Percentiles rank a stretch among this genome's conserved stretches.
These are phyloP conservation scores for Solenopsis fugax DNA, from an alignment of 1,140 invertebrate species.

Conservation along the genomic window DNA sequence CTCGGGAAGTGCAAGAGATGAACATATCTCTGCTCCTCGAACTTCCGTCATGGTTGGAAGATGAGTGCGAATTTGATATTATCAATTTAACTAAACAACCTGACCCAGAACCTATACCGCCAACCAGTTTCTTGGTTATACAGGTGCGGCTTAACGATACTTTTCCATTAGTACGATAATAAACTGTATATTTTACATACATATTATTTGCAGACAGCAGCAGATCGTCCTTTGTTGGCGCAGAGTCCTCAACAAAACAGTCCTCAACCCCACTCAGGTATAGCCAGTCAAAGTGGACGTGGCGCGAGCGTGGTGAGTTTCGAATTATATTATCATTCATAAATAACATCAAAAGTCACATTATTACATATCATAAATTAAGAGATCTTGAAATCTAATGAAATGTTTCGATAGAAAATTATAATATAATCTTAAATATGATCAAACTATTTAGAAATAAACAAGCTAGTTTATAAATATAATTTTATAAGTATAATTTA, in stretches of 20 bases:
- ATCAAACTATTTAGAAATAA: not conserved
- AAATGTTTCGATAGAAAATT: not conserved
- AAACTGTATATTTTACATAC: slow-evolving; percentile 19
- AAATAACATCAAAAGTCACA: slow-evolving; percentile 10
- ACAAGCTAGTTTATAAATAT: not conserved
- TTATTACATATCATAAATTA: slow-evolving; percentile 17
- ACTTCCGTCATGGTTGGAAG: slow-evolving; percentile 96
- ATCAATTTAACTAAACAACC: slow-evolving; percentile 94
- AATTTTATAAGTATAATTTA: slow-evolving; percentile 11
- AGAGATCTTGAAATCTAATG: slow-evolving; percentile 9
- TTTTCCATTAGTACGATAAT: not conserved
- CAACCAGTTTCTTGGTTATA: slow-evolving; percentile 96
- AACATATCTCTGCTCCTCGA: slow-evolving; percentile 96
- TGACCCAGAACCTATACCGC: slow-evolving; percentile 89
- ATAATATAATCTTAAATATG: slow-evolving; percentile 5
- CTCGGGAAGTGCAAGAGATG: slow-evolving; percentile 98
- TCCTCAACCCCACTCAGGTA: slow-evolving; percentile 88
- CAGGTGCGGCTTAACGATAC: slow-evolving; percentile 87
- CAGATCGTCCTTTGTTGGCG: slow-evolving; percentile 89
- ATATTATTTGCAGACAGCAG: slow-evolving; percentile 87
- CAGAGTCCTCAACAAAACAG: slow-evolving; percentile 87
- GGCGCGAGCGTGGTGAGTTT: slow-evolving; percentile 94
- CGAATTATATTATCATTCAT: slow-evolving; percentile 48
- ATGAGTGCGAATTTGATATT: slow-evolving; percentile 98
- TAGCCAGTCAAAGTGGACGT: slow-evolving; percentile 94